A percentile compares a stretch with the other conserved stretches of the same genome.
Conservation (phyloP, 1,140 invertebrate genomes). For the Archivesica marissinica region DNA sequence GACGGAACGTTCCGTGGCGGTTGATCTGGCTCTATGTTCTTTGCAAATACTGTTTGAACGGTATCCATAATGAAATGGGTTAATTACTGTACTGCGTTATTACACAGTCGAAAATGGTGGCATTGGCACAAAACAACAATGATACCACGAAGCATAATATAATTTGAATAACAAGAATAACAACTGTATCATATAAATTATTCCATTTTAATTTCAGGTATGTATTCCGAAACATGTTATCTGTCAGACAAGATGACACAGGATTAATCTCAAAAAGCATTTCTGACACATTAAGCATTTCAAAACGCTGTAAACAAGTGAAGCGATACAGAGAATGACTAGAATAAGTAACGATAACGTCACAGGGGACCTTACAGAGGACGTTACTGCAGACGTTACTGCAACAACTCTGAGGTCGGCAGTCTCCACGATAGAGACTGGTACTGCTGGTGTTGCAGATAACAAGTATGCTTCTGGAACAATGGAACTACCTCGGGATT, state of each 20-base stretch:
- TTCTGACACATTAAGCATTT: not conserved
- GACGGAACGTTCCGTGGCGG: too few relatives aligned
- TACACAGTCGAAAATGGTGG: too few relatives aligned
- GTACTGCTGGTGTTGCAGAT: not conserved
- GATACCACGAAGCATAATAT: too few relatives aligned
- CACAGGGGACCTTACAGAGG: not conserved
- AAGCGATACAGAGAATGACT: not conserved
- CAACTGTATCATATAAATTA: too few relatives aligned
- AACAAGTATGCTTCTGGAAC: not conserved
- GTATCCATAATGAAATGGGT: too few relatives aligned
- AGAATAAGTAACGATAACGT: constrained; percentile 4
- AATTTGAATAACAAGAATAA: too few relatives aligned
- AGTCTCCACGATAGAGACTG: not conserved
- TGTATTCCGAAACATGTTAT: not conserved
- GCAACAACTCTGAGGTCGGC: not conserved
- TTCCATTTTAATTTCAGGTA: constrained; percentile 16
- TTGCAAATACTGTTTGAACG: too few relatives aligned
- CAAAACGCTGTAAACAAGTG: not conserved
- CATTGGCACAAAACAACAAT: too few relatives aligned
- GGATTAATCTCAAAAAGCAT: not conserved
- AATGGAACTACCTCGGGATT: constrained; percentile 17
- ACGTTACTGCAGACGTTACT: too few relatives aligned
- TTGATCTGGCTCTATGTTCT: too few relatives aligned
- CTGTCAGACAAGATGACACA: not conserved
- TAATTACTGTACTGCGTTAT: too few relatives aligned